Base-by-base conservation (phyloP, 1,140 invertebrate species). In the Nixonia krombeini region DNA sequence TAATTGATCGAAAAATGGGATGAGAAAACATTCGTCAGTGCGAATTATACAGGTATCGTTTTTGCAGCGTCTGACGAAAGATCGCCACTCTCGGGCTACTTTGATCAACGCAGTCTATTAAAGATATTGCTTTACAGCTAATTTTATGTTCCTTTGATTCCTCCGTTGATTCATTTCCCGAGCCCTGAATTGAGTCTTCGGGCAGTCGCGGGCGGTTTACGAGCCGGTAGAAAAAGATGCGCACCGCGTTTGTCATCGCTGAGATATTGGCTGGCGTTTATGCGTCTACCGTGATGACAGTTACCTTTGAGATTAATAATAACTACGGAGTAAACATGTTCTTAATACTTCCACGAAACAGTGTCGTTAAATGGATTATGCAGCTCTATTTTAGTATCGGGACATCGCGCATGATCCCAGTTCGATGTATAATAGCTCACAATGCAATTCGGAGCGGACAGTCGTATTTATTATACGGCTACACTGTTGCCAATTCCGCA, bases 221-320 rank as follows among this genome's bases (percentile, higher is more conserved):
- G 49, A 67, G 38, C 16, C 15, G 12, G 41, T 18, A 47, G 46
- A 70, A 68, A 73, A 67, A 63, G 50, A 70, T 61, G 69, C 53
- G 52, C 57, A 66, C 71, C 70, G 70, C 67, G 65, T 75, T 70
- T 68, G 70, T 74, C 74, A 68, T 72, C 61, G 41, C 25, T 16
- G 35, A 50, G 64, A 70, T 74, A 74, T 77, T 74, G 69, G 59
- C 40, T 57, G 64, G 64, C 70, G 29, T 74, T 77, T 70, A 78
- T 70, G 67, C 63, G 61, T 53, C 37, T 38, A 26, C 33, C 42
- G 33, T 38, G 72, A 40, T 65, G 69, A 70, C 53, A 70, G 52
- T 51, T 59, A 49, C 52, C 68, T 71, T 73, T 72, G 71, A 73
- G 61, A 58, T 57, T 71, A 71, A 74, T 75, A 70, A 76, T 78